Evolutionary conservation across 2,888 invertebrate genomes (phyloP), one percentile per base, ranked within the genome.

Genomic region (Mystacides longicornis): DNA sequence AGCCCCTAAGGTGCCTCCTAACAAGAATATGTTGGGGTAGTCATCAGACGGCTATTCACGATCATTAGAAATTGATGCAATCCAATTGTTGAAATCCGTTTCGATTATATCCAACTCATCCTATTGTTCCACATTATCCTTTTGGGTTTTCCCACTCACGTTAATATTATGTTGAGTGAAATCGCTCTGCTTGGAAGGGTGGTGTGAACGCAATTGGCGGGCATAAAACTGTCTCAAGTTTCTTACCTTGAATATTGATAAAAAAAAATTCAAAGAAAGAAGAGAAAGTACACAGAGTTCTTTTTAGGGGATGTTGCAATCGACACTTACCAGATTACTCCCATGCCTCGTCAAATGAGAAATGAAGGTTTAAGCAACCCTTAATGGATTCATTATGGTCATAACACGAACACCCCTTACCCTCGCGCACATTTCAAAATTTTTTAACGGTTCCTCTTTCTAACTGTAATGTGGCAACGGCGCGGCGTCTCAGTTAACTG

Each of bases 321-420:
- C 14, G 37, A 37, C 37, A 4, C 14, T 37, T 7, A 7, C 16
- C 16, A 7, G 16, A 37, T 37, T 37, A n/a, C 14, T 3, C 4
- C 14, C 37, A 37, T 37, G n/a, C 20, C 5, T 45, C 11, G 18
- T 19, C 21, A 45, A 45, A 14, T 19, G 45, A 19, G 20, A 19
- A 19, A 4, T n/a, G 7, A 14, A n/a, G 20, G 3, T 7, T 3
- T 45, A 5, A 14, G 20, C n/a, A 20, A 5, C 1, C 7, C 5
- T 43, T 20, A 54, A 54, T 54, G 49, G 37, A 54, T 37, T 31
- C 54, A 54, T 54, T 54, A 49, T n/a, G n/a, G n/a, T n/a, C n/a
- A n/a, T 49, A 49, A 23, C 49, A 49, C 49, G 22, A 21, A 33
- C n/a, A 21, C 19, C 16, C 37, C 20, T 42, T 5, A 16, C n/a